Evolutionary conservation across 2,113 vertebrate species (phyloP).

Genomic region (Vanacampus margaritifer): DNA sequence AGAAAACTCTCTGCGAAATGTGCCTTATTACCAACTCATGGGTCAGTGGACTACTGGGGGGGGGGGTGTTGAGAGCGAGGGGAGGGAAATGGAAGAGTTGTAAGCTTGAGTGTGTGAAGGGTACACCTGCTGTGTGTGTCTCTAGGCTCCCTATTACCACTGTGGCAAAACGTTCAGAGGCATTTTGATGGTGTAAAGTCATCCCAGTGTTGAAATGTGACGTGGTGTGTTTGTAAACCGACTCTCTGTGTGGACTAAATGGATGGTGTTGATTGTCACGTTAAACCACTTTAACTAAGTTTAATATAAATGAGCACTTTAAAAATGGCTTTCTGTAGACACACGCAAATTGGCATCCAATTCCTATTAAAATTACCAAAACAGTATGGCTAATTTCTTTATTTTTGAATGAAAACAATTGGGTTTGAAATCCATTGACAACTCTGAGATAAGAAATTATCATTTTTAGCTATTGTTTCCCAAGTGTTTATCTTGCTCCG

Average conservation of each 20-base stretch:
- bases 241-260: constrained; percentile 5
- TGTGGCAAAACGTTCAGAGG: constrained; percentile 44
- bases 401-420: too few relatives aligned
- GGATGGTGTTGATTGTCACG: not conserved
- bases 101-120: constrained; percentile 30
- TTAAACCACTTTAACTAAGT: not conserved
- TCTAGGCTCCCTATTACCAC: constrained; percentile 51
- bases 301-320: not conserved
- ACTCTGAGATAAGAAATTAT: too few relatives aligned
- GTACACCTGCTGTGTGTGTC: constrained; percentile 45
- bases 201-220: constrained; percentile 37
- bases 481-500: too few relatives aligned
- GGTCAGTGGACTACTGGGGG: constrained; percentile 18
- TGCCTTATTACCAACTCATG: constrained; percentile 39
- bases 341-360: not conserved
- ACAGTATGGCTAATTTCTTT: too few relatives aligned
- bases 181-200: constrained; percentile 28
- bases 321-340: not conserved
- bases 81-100: constrained; percentile 25
- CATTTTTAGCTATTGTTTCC: too few relatives aligned
- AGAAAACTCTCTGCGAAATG: constrained; percentile 54
- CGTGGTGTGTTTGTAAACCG: constrained; percentile 10
- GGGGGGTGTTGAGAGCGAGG: constrained; percentile 10
- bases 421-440: too few relatives aligned
- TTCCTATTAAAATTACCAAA: too few relatives aligned